A percentile compares a stretch with the other conserved stretches of the same genome.
phyloP scores from a whole-genome alignment of 2,113 vertebrate genomes.

The Phodopus roborovskii region DNA sequence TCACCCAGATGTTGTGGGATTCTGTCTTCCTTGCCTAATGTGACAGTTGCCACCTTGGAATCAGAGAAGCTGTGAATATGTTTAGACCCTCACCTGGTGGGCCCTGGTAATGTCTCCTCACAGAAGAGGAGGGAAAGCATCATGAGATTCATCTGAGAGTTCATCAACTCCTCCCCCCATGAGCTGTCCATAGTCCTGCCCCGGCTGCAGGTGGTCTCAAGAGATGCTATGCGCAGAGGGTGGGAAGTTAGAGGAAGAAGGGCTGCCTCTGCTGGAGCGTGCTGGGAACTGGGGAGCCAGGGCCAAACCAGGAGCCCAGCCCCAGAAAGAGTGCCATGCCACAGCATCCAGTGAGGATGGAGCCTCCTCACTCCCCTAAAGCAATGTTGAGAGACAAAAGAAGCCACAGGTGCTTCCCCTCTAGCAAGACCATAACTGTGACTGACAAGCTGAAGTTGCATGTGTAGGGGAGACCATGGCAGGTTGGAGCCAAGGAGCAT shows the following conservation, averaged over 20 bases:
- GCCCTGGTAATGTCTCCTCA: neutral
- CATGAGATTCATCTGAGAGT: neutral
- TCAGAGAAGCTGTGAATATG: neutral
- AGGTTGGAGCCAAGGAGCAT: too few species aligned
- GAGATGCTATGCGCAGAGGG: neutral
- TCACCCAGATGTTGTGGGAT: neutral
- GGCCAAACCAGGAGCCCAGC: neutral
- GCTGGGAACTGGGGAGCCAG: neutral
- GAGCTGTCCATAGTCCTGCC: neutral
- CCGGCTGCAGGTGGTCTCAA: neutral
- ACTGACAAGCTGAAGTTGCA: neutral
- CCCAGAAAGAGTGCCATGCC: neutral
- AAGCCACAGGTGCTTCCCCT: too few species aligned
- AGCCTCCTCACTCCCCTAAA: neutral
- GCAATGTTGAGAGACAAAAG: neutral
- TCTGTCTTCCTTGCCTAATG: neutral
- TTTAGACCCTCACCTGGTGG: neutral
- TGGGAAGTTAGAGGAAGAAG: neutral
- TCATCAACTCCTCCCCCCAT: neutral
- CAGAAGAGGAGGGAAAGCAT: neutral
- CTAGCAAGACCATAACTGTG: accelerated
- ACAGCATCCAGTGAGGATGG: accelerated
- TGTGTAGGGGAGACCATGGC: too few species aligned
- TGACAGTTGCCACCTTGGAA: neutral
- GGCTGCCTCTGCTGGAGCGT: neutral